Conservation (phyloP, 2,797 vertebrate genomes). For the Prionace glauca region DNA sequence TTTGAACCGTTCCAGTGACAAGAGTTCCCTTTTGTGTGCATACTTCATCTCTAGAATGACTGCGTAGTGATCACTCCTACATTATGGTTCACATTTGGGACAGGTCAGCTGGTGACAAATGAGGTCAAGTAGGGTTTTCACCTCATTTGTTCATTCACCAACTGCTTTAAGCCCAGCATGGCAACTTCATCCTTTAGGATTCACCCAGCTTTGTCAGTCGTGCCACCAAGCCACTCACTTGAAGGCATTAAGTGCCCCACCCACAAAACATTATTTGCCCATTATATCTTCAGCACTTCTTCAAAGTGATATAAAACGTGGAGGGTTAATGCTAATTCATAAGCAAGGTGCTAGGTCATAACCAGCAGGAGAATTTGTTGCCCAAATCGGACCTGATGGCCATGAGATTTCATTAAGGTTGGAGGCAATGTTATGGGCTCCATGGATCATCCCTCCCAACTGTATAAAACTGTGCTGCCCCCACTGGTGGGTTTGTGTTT, state of each 20-base stretch:
- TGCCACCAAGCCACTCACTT: not conserved
- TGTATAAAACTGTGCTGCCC: not conserved
- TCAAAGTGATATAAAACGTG: not conserved
- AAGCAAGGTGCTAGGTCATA: no score
- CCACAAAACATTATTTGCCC: not conserved
- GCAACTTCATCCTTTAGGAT: not conserved
- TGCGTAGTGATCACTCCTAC: no score
- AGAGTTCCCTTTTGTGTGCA: not conserved
- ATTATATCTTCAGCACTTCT: not conserved
- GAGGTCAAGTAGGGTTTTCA: not conserved
- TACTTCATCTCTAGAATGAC: not conserved
- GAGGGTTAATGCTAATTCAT: not conserved
- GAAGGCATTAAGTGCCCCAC: not conserved
- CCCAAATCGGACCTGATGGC: not conserved
- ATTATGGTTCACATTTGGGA: not conserved
- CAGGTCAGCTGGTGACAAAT: not conserved
- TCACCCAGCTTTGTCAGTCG: not conserved
- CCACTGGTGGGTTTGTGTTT: not conserved
- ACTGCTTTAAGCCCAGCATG: not conserved
- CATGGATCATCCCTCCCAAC: not conserved
- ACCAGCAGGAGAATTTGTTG: not conserved
- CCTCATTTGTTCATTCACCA: not conserved
- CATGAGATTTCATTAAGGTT: not conserved
- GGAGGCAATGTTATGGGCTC: not conserved
- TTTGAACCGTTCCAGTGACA: no score